Evolutionary conservation across 2,797 vertebrate species (phyloP).

Genomic region (Cossypha niveicapilla): DNA sequence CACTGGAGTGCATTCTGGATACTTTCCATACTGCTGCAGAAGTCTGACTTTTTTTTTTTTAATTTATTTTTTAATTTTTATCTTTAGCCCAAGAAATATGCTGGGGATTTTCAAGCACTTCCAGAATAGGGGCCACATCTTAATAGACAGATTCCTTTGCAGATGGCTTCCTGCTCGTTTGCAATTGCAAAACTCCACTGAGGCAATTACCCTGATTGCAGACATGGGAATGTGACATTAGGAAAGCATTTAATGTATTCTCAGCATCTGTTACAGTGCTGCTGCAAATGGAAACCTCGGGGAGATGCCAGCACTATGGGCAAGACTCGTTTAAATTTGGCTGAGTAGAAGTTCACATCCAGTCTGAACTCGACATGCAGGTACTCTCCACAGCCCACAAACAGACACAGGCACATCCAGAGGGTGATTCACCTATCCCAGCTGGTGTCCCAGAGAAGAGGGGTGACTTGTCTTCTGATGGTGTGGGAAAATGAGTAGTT

Average conservation of each 20-base stretch:
- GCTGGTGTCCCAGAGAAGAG: not conserved
- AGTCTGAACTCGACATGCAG: not conserved
- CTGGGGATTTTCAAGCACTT: constrained; percentile 34
- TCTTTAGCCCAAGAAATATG: constrained; percentile 30
- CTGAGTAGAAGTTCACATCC: not conserved
- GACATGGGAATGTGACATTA: constrained; percentile 60
- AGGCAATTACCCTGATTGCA: constrained; percentile 43
- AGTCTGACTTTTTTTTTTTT: not conserved
- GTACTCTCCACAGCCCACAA: not conserved
- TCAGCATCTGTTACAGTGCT: constrained; percentile 50
- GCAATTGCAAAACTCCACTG: constrained; percentile 47
- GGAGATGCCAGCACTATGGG: constrained; percentile 25
- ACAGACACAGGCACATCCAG: not conserved
- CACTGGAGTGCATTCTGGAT: constrained; percentile 10
- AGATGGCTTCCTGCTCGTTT: constrained; percentile 34
- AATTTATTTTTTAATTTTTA: not conserved
- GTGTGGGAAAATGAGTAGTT: not conserved
- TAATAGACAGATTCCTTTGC: constrained; percentile 41
- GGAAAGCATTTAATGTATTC: constrained; percentile 56
- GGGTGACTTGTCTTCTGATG: not conserved
- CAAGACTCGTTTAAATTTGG: not conserved
- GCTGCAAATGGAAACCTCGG: constrained; percentile 41
- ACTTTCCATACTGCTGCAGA: constrained; percentile 41
- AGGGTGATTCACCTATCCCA: not conserved
- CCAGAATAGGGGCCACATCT: not conserved